A percentile compares a stretch with the other conserved stretches of the same genome.
Conservation (phyloP, 2,888 invertebrate genomes). For the Xestia rhomboidea region DNA sequence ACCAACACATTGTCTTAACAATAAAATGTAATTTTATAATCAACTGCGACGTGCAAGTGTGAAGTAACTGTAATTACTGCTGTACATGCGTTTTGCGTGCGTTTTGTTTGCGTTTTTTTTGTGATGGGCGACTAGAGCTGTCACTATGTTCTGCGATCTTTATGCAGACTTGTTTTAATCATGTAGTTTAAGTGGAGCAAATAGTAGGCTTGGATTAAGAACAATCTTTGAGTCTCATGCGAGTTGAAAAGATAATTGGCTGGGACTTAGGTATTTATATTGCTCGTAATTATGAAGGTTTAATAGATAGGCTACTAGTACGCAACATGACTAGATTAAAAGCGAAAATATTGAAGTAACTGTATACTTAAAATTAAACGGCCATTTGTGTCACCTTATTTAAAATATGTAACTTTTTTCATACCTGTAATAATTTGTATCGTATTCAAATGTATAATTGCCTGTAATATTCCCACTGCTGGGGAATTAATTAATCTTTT, state of each 20-base stretch:
- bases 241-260: slow-evolving; percentile 18
- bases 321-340: too few relatives aligned
- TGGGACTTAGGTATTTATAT: slow-evolving; percentile 44
- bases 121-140: slow-evolving; percentile 34
- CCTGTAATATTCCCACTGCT: not conserved
- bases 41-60: slow-evolving; percentile 62
- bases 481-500: too few relatives aligned
- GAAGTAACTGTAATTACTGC: slow-evolving; percentile 59
- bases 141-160: slow-evolving; percentile 51
- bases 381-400: not conserved
- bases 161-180: slow-evolving; percentile 35
- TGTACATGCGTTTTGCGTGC: slow-evolving; percentile 56
- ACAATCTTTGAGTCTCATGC: slow-evolving; percentile 13
- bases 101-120: slow-evolving; percentile 46
- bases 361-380: not conserved
- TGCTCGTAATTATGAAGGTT: slow-evolving; percentile 16
- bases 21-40: slow-evolving; percentile 67
- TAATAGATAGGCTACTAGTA: not conserved
- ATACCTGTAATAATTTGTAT: not conserved
- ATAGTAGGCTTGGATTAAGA: slow-evolving; percentile 24
- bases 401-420: not conserved
- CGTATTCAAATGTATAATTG: not conserved
- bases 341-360: not conserved
- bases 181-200: slow-evolving; percentile 42
- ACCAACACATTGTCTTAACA: slow-evolving; percentile 41